Conservation (phyloP, 2,797 vertebrate species). For the Pseudochromis fuscus region DNA sequence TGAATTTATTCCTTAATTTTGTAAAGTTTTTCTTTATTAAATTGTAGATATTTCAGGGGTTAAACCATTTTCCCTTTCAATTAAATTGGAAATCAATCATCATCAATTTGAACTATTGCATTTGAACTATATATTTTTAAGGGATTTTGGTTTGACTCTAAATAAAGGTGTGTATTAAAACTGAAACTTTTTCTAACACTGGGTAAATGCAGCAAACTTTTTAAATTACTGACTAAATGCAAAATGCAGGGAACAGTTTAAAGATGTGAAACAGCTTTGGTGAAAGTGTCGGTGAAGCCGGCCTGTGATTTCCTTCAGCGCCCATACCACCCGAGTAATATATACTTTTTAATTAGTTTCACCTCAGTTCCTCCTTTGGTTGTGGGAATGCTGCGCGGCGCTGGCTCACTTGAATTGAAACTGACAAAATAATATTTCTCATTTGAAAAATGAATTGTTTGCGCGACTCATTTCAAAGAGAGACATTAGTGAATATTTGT, state of each 20-base stretch:
- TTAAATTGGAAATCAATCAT: no score
- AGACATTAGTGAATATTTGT: constrained; percentile 29
- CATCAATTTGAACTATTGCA: no score
- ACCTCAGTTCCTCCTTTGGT: constrained; percentile 34
- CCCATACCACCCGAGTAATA: constrained; percentile 21
- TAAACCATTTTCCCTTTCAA: no score
- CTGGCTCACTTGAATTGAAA: constrained; percentile 14
- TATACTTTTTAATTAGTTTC: constrained; percentile 55
- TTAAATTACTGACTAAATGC: constrained; percentile 22
- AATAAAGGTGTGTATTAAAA: not conserved
- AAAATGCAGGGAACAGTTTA: not conserved
- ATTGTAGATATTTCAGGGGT: no score
- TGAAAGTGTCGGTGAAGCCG: constrained; percentile 11
- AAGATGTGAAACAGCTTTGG: not conserved
- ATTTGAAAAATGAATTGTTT: constrained; percentile 17
- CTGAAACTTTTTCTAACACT: not conserved
- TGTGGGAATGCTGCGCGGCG: not conserved
- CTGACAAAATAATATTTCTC: constrained; percentile 21
- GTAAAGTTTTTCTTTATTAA: no score
- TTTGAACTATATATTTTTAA: no score
- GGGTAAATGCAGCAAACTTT: not conserved
- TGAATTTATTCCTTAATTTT: no score
- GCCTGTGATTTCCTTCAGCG: constrained; percentile 41
- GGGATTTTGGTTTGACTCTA: no score
- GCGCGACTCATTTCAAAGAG: constrained; percentile 12